These are phyloP conservation scores for Aythya baeri DNA, from an alignment of 2,113 vertebrate genomes.

Conservation along the genomic window DNA sequence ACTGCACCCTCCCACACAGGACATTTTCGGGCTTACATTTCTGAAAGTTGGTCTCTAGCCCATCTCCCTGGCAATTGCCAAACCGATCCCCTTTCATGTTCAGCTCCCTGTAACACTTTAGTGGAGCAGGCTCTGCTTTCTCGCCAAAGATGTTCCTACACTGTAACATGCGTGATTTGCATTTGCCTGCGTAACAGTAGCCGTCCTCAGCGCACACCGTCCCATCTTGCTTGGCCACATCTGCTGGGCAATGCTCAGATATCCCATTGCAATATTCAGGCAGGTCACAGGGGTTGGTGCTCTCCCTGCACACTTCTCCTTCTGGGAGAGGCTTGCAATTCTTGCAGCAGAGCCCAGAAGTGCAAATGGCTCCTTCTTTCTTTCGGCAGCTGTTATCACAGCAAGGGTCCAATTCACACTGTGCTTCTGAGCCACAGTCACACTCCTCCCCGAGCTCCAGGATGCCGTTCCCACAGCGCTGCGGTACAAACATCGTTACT, in stretches of 20 bases:
- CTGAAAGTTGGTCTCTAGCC: neutral
- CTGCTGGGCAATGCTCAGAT: neutral
- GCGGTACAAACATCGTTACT: neutral
- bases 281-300: neutral
- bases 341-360: slow-evolving; percentile 33
- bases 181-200: neutral
- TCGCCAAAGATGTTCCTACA: neutral
- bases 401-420: neutral
- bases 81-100: slow-evolving; percentile 40
- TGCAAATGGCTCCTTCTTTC: neutral
- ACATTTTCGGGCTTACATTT: neutral
- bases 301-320: slow-evolving; percentile 1
- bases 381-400: slow-evolving; percentile 4
- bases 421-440: neutral
- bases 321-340: neutral
- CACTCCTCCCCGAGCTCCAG: slow-evolving; percentile 10
- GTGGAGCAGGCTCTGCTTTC: neutral
- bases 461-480: neutral
- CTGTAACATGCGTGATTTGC: neutral
- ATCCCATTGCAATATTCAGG: slow-evolving; percentile 56
- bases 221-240: slow-evolving; percentile 48
- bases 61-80: slow-evolving; percentile 52
- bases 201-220: neutral
- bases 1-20: slow-evolving; percentile 64
- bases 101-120: neutral